These are phyloP conservation scores for Drosophila orosa DNA, from an alignment of 1,140 invertebrate genomes.

Conservation along the genomic window DNA sequence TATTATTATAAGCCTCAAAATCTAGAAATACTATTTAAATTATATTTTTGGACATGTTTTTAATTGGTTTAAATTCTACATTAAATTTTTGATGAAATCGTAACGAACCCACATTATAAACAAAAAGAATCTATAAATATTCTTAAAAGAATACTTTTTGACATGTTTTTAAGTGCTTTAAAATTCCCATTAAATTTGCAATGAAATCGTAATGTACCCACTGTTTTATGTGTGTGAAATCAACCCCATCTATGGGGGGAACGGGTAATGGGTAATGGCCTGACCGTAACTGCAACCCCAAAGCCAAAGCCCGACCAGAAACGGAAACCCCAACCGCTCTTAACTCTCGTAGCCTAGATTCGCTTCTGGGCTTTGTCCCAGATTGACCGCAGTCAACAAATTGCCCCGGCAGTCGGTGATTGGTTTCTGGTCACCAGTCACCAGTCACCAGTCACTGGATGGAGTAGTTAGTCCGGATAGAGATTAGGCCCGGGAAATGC, in stretches of 20 bases:
- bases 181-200: neutral
- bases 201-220: neutral
- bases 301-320: neutral
- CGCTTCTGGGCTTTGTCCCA: constrained; percentile 43
- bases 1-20: no score
- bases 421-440: constrained; percentile 20
- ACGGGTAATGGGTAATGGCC: neutral
- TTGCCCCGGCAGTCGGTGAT: constrained; percentile 21
- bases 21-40: no score
- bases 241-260: constrained; percentile 32
- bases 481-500: constrained; percentile 1
- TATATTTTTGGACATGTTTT: neutral
- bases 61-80: neutral
- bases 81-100: neutral
- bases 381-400: constrained; percentile 60
- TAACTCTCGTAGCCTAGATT: constrained; percentile 57
- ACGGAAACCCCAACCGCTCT: constrained; percentile 11
- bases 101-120: neutral
- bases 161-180: neutral
- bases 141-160: no score
- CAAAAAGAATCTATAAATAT: no score
- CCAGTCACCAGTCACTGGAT: constrained; percentile 9
- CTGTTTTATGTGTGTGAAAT: neutral
- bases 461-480: neutral
- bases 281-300: constrained; percentile 4